Evolutionary conservation across 2,113 vertebrate species (phyloP).

Genomic region (Oenanthe melanoleuca): DNA sequence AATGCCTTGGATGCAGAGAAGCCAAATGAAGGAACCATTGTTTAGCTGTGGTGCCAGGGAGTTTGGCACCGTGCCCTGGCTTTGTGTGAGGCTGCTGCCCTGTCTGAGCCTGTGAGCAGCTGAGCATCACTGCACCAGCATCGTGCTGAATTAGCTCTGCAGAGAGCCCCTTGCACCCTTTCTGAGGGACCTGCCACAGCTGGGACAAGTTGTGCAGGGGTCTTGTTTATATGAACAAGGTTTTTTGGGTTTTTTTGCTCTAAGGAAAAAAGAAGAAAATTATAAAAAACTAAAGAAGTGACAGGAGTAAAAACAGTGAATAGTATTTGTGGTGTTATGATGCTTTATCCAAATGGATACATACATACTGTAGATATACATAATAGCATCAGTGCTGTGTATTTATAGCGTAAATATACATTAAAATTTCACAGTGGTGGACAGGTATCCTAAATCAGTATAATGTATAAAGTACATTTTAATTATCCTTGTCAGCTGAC

Average conservation of each 20-base stretch:
- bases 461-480: background rate
- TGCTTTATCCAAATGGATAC: background rate
- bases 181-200: background rate
- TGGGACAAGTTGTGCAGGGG: background rate
- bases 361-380: background rate
- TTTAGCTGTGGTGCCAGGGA: background rate
- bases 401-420: background rate
- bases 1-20: background rate
- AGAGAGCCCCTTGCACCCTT: fast-evolving
- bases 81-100: background rate
- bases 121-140: background rate
- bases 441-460: background rate
- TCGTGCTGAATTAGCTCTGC: background rate
- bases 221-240: background rate
- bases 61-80: background rate
- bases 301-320: background rate
- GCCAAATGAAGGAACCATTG: background rate
- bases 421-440: background rate
- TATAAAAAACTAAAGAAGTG: background rate
- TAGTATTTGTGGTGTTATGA: background rate
- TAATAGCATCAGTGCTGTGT: background rate
- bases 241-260: background rate
- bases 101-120: background rate
- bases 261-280: background rate
- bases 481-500: background rate